Evolutionary conservation across 1,140 invertebrate species (phyloP), one percentile per base, ranked within the genome.

Genomic region (Lepidurus packardi): DNA sequence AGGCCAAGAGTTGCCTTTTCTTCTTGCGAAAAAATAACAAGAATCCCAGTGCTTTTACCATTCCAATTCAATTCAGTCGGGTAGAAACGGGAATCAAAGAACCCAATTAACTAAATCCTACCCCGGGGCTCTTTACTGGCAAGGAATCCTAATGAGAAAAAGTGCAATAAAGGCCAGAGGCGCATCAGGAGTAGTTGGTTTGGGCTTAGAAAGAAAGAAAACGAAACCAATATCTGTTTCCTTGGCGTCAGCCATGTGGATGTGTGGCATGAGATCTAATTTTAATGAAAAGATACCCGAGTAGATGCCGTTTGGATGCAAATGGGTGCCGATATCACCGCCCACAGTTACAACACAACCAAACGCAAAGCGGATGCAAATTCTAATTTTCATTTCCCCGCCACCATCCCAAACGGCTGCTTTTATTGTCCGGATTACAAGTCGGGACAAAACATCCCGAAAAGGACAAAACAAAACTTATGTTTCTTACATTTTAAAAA

Each of bases 81-180:
- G 6, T 21, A 7, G 53, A 65, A 65, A 65, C 53, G 53, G 53
- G 53, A 65, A 65, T 65, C 53, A 65, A 65, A 65, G 53, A 21
- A 65, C 53, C 53, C 53, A 65, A 65, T 65, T 65, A 65, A 65
- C 53, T 65, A 65, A 65, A 65, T 65, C 53, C 53, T 7, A n/a
- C 16, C 8, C 6, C 6, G 2, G 21, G 53, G 53, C 53, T 65
- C 21, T 13, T n/a, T n/a, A 65, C 53, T 65, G 16, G 21, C 53
- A 65, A 65, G 53, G 53, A 65, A 65, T 65, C 53, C 53, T 65
- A 65, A 65, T 65, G 53, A 65, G 53, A 65, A 65, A 65, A 65
- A 65, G 21, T 65, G 53, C 53, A 65, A 65, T 65, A 65, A 65
- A 65, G 53, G 34, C 34, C 34, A 34, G 34, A 34, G 34, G 34